Evolutionary conservation across 2,888 invertebrate species (phyloP).

Genomic region (Hydropsyche betteni): DNA sequence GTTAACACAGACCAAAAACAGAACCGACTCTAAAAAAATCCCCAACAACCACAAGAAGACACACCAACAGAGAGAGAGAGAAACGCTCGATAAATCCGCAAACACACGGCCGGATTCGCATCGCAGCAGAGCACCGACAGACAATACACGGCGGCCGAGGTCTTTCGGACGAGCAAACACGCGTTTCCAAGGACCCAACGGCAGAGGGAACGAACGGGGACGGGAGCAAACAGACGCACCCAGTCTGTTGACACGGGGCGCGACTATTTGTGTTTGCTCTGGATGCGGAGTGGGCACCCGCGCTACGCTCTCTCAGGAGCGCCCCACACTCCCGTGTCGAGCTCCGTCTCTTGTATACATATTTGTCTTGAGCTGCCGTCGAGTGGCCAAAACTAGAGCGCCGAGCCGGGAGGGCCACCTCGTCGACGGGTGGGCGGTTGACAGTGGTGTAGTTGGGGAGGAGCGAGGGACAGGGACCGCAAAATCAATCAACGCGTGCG

Average conservation of each 20-base stretch:
- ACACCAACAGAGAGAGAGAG: background rate
- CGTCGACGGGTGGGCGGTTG: too few species aligned
- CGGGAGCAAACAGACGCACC: conserved; percentile 39
- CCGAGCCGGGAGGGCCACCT: background rate
- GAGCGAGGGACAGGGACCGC: too few species aligned
- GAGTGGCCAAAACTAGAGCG: conserved; percentile 12
- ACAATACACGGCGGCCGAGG: conserved; percentile 21
- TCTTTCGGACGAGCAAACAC: conserved; percentile 35
- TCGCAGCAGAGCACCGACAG: conserved; percentile 4
- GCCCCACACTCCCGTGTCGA: conserved; percentile 8
- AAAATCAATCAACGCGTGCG: too few species aligned
- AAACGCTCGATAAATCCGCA: conserved; percentile 30
- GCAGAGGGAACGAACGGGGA: background rate
- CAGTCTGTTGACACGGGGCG: conserved; percentile 44
- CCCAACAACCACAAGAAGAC: background rate
- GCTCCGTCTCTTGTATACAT: background rate
- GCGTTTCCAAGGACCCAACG: conserved; percentile 15
- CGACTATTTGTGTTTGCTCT: conserved; percentile 46
- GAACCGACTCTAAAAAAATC: background rate
- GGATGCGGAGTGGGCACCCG: conserved; percentile 28
- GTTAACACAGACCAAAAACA: background rate
- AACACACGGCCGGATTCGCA: conserved; percentile 19
- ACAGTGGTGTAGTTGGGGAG: too few species aligned
- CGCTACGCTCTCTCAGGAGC: conserved; percentile 31
- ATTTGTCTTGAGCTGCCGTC: too few species aligned